These are phyloP conservation scores for Zoanthus gigantus DNA, from an alignment of 92 coral and sea anemone genomes.

Conservation along the genomic window DNA sequence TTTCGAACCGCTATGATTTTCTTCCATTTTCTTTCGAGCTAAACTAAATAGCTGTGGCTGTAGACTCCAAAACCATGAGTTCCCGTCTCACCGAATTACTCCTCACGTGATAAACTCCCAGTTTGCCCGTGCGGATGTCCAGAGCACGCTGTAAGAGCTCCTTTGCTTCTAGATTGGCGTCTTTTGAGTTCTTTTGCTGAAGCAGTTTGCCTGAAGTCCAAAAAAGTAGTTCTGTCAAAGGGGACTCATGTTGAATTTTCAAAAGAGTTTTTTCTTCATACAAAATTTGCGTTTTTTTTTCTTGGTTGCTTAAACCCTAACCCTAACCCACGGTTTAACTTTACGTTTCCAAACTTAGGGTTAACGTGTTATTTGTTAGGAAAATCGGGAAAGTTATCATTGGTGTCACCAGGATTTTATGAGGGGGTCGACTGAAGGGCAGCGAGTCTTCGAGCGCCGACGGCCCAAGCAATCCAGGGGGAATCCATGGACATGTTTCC, in stretches of 20 bases:
- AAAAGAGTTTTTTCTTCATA: neutral
- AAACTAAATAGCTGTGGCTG: constrained; percentile 71
- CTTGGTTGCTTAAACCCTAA: too few species aligned
- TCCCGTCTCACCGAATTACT: constrained; percentile 83
- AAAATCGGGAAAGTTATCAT: too few species aligned
- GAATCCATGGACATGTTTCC: too few species aligned
- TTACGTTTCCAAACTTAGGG: too few species aligned
- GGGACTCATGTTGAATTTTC: neutral
- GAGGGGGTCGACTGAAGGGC: too few species aligned
- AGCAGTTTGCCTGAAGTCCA: constrained; percentile 78
- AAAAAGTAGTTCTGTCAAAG: neutral
- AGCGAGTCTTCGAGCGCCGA: too few species aligned
- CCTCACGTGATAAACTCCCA: constrained; percentile 85
- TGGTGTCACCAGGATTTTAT: too few species aligned
- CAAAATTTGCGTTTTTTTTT: neutral
- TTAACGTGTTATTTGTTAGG: too few species aligned
- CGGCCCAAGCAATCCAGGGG: too few species aligned
- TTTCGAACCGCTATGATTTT: constrained; percentile 16
- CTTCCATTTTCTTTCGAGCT: constrained; percentile 63
- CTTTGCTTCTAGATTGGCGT: constrained; percentile 80
- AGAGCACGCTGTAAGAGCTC: constrained; percentile 83
- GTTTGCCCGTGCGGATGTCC: constrained; percentile 86
- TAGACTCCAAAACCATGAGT: constrained; percentile 78
- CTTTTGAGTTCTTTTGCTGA: constrained; percentile 80
- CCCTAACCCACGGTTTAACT: too few species aligned